Percentiles rank a stretch among this genome's conserved stretches.
Evolutionary conservation across 2,113 vertebrate species (phyloP).

Genomic region (Gulo gulo): DNA sequence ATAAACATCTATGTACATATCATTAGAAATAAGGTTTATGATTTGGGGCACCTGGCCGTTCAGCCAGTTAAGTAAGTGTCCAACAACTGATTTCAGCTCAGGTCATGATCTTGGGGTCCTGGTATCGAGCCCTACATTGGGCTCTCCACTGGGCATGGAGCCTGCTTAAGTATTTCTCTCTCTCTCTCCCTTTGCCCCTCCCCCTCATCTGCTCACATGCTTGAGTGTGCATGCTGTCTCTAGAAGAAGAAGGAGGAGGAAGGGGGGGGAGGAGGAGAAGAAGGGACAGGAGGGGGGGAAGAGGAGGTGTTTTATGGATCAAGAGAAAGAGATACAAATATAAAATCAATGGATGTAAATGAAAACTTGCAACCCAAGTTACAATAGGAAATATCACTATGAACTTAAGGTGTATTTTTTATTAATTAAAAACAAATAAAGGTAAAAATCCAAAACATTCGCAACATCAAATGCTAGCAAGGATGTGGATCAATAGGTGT

Average conservation of each 20-base stretch:
- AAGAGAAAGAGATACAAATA: background rate
- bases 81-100: background rate
- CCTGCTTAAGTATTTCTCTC: background rate
- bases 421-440: background rate
- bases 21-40: background rate
- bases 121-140: background rate
- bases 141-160: background rate
- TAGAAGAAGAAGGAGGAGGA: background rate
- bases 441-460: background rate
- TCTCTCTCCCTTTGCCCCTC: background rate
- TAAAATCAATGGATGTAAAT: background rate
- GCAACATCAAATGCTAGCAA: background rate
- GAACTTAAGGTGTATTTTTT: background rate
- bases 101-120: background rate
- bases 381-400: background rate
- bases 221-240: background rate
- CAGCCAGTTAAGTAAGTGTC: background rate
- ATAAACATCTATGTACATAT: background rate
- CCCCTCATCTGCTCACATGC: background rate
- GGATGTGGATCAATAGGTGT: background rate
- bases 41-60: background rate
- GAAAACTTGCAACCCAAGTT: background rate
- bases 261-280: too few relatives aligned
- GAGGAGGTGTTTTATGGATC: background rate
- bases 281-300: too few relatives aligned